Conservation (phyloP, 2,888 invertebrate genomes). For the Drosophila planitibia region DNA sequence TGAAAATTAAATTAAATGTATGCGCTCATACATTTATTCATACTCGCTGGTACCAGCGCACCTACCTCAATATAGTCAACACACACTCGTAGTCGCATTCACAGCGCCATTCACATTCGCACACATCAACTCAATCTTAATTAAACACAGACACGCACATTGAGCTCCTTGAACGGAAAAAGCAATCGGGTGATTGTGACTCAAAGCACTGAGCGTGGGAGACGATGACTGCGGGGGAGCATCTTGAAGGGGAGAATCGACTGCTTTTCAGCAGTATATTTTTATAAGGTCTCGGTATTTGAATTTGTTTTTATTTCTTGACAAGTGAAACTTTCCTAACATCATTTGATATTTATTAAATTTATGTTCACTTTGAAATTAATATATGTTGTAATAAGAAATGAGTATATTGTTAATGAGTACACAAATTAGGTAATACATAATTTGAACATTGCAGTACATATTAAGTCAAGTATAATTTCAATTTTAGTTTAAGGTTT, state of each 20-base stretch:
- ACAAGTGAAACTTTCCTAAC: background rate
- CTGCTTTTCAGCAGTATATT: conserved; percentile 28
- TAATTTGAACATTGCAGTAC: background rate
- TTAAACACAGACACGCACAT: conserved; percentile 73
- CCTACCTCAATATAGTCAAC: conserved; percentile 25
- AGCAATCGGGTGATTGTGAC: conserved; percentile 54
- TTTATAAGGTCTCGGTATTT: conserved; percentile 4
- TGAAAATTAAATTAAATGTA: conserved; percentile 81
- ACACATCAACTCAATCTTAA: conserved; percentile 67
- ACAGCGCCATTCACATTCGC: conserved; percentile 24
- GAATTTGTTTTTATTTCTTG: background rate
- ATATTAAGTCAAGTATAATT: background rate
- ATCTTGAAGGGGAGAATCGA: background rate
- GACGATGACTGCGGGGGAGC: background rate
- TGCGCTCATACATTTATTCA: conserved; percentile 76
- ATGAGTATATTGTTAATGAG: background rate
- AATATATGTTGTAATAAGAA: background rate
- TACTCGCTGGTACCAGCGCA: conserved; percentile 39
- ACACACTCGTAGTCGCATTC: conserved; percentile 17
- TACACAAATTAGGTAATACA: background rate
- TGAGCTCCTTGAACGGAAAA: conserved; percentile 70
- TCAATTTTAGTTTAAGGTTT: background rate
- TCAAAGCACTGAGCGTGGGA: conserved; percentile 10
- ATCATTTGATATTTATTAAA: background rate
- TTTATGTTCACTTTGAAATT: background rate